phyloP scores from a whole-genome alignment of 1,140 invertebrate genomes.

The Drosophila persimilis region DNA sequence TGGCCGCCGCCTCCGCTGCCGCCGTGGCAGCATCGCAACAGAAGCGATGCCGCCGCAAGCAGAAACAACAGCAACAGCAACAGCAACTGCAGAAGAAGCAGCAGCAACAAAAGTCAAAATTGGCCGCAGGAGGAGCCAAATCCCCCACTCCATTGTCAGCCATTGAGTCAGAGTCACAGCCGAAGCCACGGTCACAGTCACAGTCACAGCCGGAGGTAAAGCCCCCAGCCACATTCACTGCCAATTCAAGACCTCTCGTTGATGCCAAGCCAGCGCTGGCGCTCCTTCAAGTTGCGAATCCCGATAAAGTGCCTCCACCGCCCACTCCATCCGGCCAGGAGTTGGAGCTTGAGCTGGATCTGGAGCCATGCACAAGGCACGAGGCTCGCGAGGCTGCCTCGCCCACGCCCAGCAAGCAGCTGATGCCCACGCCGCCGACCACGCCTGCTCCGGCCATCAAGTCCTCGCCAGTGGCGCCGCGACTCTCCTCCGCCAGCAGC shows the following conservation, averaged over 20 bases:
- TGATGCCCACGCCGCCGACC: conserved; percentile 50
- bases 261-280: conserved; percentile 17
- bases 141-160: not conserved
- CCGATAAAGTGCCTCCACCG: no score
- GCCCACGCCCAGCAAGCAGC: conserved; percentile 50
- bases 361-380: not conserved
- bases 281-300: no score
- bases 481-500: not conserved
- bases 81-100: conserved; percentile 14
- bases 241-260: conserved; percentile 33
- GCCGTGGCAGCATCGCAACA: conserved; percentile 33
- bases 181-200: not conserved
- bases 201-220: not conserved
- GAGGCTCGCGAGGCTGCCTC: conserved; percentile 21
- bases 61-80: conserved; percentile 24
- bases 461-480: conserved; percentile 13
- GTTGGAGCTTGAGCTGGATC: no score
- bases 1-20: conserved; percentile 25
- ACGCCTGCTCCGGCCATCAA: conserved; percentile 47
- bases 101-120: conserved; percentile 9
- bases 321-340: no score
- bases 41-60: conserved; percentile 56
- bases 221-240: conserved; percentile 15
- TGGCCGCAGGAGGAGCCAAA: not conserved
- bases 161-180: not conserved